phyloP scores from a whole-genome alignment of 1,140 invertebrate species.

The Trachymyrmex septentrionalis region DNA sequence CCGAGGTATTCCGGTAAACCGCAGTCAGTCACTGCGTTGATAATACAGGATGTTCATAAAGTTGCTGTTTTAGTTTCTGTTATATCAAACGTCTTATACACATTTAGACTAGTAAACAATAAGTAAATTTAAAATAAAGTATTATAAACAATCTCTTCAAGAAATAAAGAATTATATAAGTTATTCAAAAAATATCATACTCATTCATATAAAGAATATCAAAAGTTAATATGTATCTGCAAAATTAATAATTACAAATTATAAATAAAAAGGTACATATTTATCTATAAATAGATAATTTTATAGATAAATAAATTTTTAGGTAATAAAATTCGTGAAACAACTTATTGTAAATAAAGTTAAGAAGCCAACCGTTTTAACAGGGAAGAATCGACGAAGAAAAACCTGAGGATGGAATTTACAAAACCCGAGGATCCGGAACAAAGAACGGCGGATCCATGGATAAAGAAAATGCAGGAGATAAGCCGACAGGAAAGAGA shows the following conservation, averaged over 20 bases:
- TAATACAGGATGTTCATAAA: conserved; percentile 13
- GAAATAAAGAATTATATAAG: background rate
- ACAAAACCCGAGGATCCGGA: conserved; percentile 54
- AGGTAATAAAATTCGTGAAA: background rate
- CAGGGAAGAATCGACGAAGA: conserved; percentile 30
- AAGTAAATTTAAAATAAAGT: background rate
- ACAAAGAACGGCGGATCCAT: conserved; percentile 34
- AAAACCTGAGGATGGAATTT: conserved; percentile 53
- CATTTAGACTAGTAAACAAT: background rate
- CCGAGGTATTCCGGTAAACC: conserved; percentile 60
- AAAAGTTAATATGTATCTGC: background rate
- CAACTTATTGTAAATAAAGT: conserved; percentile 23
- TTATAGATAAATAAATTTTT: background rate
- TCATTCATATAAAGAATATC: background rate
- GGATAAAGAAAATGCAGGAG: conserved; percentile 69
- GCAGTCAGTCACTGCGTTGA: conserved; percentile 37
- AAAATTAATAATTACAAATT: conserved; percentile 10
- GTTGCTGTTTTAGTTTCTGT: background rate
- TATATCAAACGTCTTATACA: background rate
- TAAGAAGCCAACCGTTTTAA: background rate
- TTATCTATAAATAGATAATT: too few relatives aligned
- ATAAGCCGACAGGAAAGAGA: conserved; percentile 62
- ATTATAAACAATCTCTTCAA: background rate
- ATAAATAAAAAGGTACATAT: background rate
- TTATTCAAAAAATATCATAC: background rate